phyloP scores from a whole-genome alignment of 2,888 invertebrate genomes.

The Drepanosiphum platanoidis region DNA sequence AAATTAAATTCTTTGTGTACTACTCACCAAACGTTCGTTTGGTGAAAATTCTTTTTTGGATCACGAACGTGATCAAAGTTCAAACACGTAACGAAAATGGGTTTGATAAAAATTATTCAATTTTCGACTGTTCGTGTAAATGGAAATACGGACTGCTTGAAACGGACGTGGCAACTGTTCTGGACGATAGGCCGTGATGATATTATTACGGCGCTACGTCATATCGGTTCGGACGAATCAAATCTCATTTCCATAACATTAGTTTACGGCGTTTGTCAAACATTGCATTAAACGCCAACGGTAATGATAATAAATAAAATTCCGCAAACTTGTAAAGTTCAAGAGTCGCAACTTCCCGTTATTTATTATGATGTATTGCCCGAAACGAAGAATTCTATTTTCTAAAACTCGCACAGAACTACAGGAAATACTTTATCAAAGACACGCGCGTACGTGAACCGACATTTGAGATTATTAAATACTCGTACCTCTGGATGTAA shows the following conservation, averaged over 20 bases:
- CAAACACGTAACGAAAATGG: too few relatives aligned
- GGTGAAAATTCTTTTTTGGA: too few relatives aligned
- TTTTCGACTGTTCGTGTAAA: too few relatives aligned
- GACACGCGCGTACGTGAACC: conserved; percentile 19
- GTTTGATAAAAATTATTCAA: too few relatives aligned
- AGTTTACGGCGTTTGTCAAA: background rate
- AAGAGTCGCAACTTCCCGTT: background rate
- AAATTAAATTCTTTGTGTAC: too few relatives aligned
- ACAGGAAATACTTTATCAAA: conserved; percentile 11
- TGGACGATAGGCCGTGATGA: background rate
- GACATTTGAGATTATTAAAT: conserved; percentile 9
- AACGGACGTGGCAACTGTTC: too few relatives aligned
- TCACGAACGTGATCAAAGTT: too few relatives aligned
- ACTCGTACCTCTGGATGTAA: background rate
- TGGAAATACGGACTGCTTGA: too few relatives aligned
- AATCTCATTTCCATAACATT: background rate
- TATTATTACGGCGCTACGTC: background rate
- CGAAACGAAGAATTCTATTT: background rate
- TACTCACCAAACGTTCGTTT: too few relatives aligned
- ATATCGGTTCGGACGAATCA: background rate
- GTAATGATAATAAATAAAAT: conserved; percentile 21
- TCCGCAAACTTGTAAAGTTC: background rate
- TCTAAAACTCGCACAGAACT: background rate
- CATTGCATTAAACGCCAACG: background rate
- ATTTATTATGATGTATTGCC: background rate